Base-by-base conservation (phyloP, 1,140 invertebrate genomes). In the Lucilia cuprina region DNA sequence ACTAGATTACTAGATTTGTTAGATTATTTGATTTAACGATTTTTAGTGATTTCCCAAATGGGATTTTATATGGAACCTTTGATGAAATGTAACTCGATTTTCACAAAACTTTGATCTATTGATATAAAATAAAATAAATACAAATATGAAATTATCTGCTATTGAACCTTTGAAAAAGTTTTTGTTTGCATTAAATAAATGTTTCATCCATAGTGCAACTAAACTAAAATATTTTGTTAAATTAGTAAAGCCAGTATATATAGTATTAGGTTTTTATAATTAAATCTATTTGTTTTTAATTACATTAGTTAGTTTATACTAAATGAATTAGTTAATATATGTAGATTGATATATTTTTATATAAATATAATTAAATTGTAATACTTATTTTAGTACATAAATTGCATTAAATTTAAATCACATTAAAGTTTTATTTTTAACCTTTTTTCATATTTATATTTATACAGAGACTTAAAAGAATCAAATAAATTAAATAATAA, bases 401-500 rank as follows among this genome's bases (percentile, higher is more conserved):
- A 70, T 70, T 70, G n/a, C 65, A 70, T 70, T 70, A 70, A 70
- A 70, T 70, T 70, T 70, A 70, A 70, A 70, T 70, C 65, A 70
- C 65, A 70, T 70, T 70, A 25, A 70, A 70, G 19, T 70, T 70
- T 70, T 70, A 17, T 19, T 70, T 70, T 70, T 60, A 60, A 60
- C 17, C 13, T 60, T 60, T 60, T 14, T 17, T 60, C 13, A 60
- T 60, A 30, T 14, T n/a, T 8, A 60, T 60, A 13, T 60, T 60
- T 60, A 12, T 14, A 41, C 41, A 41, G 41, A 41, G 41, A 41
- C 5, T 41, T 41, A 41, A 60, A 60, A 13, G 50, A 60, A 60
- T 60, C 13, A 17, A 60, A 60, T 60, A 2, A 41, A 41, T 5
- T 41, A 10, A 41, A 41, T 10, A 8, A 10, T 10, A 41, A 41